phyloP scores from a whole-genome alignment of 2,113 vertebrate genomes.

The Nothoprocta perdicaria region DNA sequence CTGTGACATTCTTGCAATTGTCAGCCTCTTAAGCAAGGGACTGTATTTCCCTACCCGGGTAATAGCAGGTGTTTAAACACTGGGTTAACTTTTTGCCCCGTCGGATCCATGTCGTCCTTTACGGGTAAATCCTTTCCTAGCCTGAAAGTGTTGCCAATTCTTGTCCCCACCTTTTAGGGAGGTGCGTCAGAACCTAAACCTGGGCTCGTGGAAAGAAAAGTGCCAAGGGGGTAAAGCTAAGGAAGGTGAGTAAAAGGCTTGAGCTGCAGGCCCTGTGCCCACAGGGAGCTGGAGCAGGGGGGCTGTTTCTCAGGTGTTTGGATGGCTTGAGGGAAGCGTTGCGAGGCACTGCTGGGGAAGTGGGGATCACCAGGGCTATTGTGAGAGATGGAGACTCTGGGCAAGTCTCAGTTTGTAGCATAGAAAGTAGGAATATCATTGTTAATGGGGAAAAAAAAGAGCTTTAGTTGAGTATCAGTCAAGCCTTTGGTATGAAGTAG shows the following conservation, averaged over 20 bases:
- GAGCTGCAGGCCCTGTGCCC: neutral
- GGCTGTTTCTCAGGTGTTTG: neutral
- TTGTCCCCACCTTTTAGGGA: neutral
- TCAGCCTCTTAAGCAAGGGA: fast-evolving
- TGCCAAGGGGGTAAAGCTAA: conserved; percentile 1
- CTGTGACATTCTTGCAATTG: fast-evolving
- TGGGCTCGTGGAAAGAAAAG: neutral
- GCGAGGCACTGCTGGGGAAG: neutral
- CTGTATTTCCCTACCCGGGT: fast-evolving
- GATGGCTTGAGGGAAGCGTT: fast-evolving
- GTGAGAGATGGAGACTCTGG: too few relatives aligned
- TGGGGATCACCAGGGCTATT: neutral
- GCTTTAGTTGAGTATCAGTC: neutral
- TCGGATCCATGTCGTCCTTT: fast-evolving
- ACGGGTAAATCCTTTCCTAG: neutral
- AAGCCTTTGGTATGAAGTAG: neutral
- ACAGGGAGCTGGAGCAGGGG: neutral
- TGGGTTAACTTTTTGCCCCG: neutral
- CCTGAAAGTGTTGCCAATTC: fast-evolving
- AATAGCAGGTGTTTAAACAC: neutral
- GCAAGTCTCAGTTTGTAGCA: neutral
- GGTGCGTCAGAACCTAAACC: conserved; percentile 21
- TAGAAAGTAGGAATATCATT: neutral
- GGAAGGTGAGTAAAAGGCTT: neutral
- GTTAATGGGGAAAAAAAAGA: neutral